phyloP scores from a whole-genome alignment of 2,888 invertebrate species.

The Alitta virens region DNA sequence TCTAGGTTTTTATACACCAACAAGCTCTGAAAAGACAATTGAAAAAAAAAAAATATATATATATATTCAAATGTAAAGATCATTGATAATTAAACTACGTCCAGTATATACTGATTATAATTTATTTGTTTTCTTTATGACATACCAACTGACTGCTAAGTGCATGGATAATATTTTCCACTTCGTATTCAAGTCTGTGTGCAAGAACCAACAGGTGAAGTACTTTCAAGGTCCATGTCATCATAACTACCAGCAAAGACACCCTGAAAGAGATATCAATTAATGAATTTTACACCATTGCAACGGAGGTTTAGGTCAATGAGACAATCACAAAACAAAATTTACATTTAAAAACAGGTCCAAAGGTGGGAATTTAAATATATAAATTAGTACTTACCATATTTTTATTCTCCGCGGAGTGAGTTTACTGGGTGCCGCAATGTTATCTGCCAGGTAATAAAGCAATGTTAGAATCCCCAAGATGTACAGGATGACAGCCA shows the following conservation, averaged over 20 bases:
- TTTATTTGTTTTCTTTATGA: constrained; percentile 10
- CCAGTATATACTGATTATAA: no score
- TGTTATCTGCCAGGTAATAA: constrained; percentile 50
- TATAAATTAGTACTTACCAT: no score
- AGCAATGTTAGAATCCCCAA: constrained; percentile 37
- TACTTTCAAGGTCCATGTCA: constrained; percentile 44
- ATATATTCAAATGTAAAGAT: not conserved
- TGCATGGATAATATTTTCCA: constrained; percentile 35
- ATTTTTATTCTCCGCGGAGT: constrained; percentile 48
- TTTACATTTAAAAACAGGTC: no score
- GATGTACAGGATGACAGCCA: constrained; percentile 38
- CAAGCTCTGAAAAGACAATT: constrained; percentile 35
- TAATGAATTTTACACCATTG: no score
- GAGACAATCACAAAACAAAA: no score
- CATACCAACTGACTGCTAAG: constrained; percentile 40
- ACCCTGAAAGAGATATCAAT: constrained; percentile 44
- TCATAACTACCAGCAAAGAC: constrained; percentile 40
- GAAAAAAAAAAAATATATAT: not conserved
- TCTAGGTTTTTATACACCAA: constrained; percentile 36
- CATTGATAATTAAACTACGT: no score
- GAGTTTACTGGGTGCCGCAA: constrained; percentile 47
- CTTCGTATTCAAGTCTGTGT: constrained; percentile 38
- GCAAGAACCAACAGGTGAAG: constrained; percentile 37
- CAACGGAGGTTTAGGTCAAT: no score
- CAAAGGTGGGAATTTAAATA: no score